Evolutionary conservation across 2,113 vertebrate genomes (phyloP), one percentile per base, ranked within the genome.

Genomic region (Ailurus styani): DNA sequence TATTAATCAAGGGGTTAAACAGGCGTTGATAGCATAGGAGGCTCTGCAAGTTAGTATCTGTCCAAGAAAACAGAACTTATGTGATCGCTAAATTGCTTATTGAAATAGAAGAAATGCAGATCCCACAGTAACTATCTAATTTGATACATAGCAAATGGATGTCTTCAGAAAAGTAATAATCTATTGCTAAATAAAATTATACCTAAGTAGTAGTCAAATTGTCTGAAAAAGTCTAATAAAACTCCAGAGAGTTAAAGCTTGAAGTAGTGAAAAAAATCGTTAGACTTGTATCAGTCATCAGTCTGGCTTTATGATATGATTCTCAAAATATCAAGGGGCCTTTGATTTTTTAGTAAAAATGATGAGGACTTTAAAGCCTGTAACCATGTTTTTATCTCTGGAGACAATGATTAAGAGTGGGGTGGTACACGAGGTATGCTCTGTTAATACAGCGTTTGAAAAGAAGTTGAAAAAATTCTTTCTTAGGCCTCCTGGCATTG

Each of bases 331-430:
- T 68, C 54, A 89, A 87, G 45, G 86, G 84, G 50, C 93, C 95
- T 97, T 96, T 96, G 93, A 86, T 68, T 96, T 97, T 98, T 97
- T 96, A 86, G 52, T 54, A 82, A 93, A 94, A 95, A 6, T 42
- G 34, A 96, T 90, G 42, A 96, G 40, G 31, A 86, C 13, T 95
- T 96, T 52, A 98, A 97, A 97, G 79, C 73, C 50, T 93, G 50
- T 93, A 92, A 91, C 77, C 20, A 3, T 72, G 6, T 42, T 47
- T 82, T 73, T 77, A 50, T 66, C 73, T 82, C 6, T 57, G 60
- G 64, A 95, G 83, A 54, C n/a, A 88, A 88, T 18, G 34, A 93
- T 92, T 93, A 95, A 93, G 85, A 88, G 54, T 45, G 47, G 0
- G 0, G 72, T 66, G 60, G 42, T 54, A 31, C 45, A 37, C 78